Base-by-base conservation (phyloP, 2,888 invertebrate species). In the Drosophila bunnanda region DNA sequence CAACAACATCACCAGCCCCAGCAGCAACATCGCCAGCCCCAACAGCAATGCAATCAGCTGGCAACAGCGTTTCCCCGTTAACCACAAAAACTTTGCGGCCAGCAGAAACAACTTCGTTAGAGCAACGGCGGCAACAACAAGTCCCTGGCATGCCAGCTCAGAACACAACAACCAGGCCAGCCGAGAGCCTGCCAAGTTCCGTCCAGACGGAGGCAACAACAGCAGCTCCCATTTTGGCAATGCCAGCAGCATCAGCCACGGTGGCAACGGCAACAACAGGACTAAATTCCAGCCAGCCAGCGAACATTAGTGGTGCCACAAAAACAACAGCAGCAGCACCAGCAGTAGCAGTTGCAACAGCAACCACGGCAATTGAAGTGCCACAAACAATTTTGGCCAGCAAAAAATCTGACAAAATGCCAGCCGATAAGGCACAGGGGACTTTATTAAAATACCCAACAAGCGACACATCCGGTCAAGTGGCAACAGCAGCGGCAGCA, bases 41-140 rank as follows among this genome's bases (percentile, higher is more conserved):
- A 68, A 56, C 73, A 72, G 57, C 77, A 61, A 76, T 58, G 76
- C 85, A 77, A 73, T 87, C 83, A 82, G 76, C 76, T 62, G 76
- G 74, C 85, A 78, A 71, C 76, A 79, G 62, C 76, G 77, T 72
- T 62, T 69, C 76, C 62, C 71, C 79, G 77, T 69, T 59, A 79
- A 79, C 82, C 86, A 62, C 80, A 89, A 80, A 89, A 89, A 87
- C 78, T 88, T 83, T 83, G 69, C 80, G 75, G 79, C 64, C 82
- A 81, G 67, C 77, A 77, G 85, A 77, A 85, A 87, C 86, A 88
- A 86, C 88, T 86, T 86, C 83, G 83, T 85, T 88, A 88, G 86
- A 56, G 64, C 74, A 82, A 69, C 74, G 62, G 69, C 76, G 75
- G 76, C 77, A 72, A 78, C 77, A 79, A 79, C 77, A 75, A 85